Base-by-base conservation (phyloP, 2,113 vertebrate genomes). In the Nyctibius bracteatus region DNA sequence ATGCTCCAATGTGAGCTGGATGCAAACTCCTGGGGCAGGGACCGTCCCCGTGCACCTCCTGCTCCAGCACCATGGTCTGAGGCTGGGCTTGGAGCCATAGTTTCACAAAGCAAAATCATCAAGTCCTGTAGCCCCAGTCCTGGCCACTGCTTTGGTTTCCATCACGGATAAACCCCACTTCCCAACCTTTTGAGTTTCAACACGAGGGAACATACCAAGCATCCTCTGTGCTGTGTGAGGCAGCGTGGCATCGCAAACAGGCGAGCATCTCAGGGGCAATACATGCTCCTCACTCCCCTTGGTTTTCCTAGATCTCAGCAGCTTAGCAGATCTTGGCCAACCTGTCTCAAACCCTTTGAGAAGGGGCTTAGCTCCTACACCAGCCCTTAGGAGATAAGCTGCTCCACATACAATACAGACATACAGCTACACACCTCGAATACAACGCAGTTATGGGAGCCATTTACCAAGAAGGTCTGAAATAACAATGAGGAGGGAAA, bases 181-280 rank as follows among this genome's bases (percentile, higher is more conserved):
- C 65, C 33, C 65, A 71, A 30, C 9, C 12, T 58, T 58, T 12
- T 19, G 51, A n/a, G 51, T 78, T 83, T 72, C 84, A 59, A 24
- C 18, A 14, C 10, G 17, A 35, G 20, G 21, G 31, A 43, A 52
- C 10, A 3, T 5, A 23, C 14, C n/a, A 39, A 71, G 30, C 18
- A 22, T 3, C 28, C 21, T 65, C 51, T 0, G 3, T 12, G 67
- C 31, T 4, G 19, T 0, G 27, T 6, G 44, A 51, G 7, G 24
- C 37, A 31, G 19, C 1, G 1, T 6, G 28, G 21, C 31, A 54
- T 13, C 1, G 3, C 44, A 17, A 52, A 31, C 21, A 33, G 33
- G 18, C 1, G 0, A 49, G 49, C 8, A 4, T 1, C 16, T 14
- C 2, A 1, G 49, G 17, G 22, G 41, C 2, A 73, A 37, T 2